These are phyloP conservation scores for Coryphaenoides rupestris DNA, from an alignment of 2,113 vertebrate species.

Conservation along the genomic window DNA sequence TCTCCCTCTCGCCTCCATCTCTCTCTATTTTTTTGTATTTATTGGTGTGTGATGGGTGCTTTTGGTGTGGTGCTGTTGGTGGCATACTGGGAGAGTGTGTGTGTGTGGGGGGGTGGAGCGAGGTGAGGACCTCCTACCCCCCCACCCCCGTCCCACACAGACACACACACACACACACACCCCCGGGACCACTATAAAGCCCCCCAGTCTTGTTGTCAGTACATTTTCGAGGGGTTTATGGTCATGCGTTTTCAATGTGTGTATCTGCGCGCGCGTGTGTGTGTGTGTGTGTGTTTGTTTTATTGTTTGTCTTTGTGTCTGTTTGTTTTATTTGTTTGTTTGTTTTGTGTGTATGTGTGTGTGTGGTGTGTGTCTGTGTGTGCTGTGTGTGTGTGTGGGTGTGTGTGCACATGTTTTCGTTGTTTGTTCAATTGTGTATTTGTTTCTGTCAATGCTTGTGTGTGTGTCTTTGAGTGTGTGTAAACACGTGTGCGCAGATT, in stretches of 20 bases:
- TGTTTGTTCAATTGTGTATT: neutral
- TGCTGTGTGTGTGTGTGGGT: too few relatives aligned
- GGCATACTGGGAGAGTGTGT: constrained; percentile 20
- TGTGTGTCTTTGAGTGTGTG: neutral
- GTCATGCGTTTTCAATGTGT: neutral
- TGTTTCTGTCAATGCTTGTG: neutral
- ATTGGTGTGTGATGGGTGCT: constrained; percentile 40
- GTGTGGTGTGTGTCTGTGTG: constrained; percentile 7
- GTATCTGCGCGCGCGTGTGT: neutral
- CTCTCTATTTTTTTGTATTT: constrained; percentile 27
- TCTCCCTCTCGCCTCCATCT: neutral
- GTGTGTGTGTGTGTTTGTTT: neutral
- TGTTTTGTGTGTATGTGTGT: too few relatives aligned
- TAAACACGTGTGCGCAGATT: too few relatives aligned
- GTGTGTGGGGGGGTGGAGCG: constrained; percentile 6
- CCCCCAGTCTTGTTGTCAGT: constrained; percentile 12
- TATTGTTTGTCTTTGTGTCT: neutral
- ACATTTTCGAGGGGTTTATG: neutral
- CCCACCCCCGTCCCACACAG: neutral
- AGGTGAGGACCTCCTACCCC: constrained; percentile 22
- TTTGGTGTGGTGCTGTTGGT: constrained; percentile 30
- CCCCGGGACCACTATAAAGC: neutral
- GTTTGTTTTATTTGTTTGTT: neutral
- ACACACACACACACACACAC: neutral
- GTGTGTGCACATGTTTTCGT: neutral